A percentile compares a stretch with the other conserved stretches of the same genome.
These are phyloP conservation scores for Colostygia pectinataria DNA, from an alignment of 2,888 invertebrate species.

Conservation along the genomic window DNA sequence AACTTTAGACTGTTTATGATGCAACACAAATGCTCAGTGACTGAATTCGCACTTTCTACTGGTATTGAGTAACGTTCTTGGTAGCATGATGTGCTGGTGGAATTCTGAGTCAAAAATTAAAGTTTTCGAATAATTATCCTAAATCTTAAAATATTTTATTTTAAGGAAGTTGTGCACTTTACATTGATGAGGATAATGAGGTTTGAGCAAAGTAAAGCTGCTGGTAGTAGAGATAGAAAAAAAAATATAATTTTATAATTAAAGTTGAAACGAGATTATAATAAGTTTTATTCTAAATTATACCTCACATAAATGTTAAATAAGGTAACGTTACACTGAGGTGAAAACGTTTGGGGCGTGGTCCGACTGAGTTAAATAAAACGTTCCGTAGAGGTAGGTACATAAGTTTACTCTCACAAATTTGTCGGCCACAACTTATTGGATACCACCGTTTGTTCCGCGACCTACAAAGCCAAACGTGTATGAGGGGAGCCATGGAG, in stretches of 20 bases:
- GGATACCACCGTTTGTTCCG: slow-evolving; percentile 64
- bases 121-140: too few relatives aligned
- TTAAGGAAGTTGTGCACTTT: too few relatives aligned
- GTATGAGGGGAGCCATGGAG: slow-evolving; percentile 52
- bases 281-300: neutral
- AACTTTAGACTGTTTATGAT: slow-evolving; percentile 51
- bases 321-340: slow-evolving; percentile 5
- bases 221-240: too few relatives aligned
- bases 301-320: neutral
- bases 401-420: slow-evolving; percentile 53
- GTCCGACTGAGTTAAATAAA: slow-evolving; percentile 37
- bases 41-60: slow-evolving; percentile 70
- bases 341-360: slow-evolving; percentile 52
- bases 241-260: too few relatives aligned
- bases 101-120: slow-evolving; percentile 49
- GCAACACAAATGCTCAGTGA: slow-evolving; percentile 59
- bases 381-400: slow-evolving; percentile 38
- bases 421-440: slow-evolving; percentile 57
- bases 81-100: slow-evolving; percentile 46
- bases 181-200: too few relatives aligned
- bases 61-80: slow-evolving; percentile 64
- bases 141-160: too few relatives aligned
- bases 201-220: too few relatives aligned
- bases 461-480: slow-evolving; percentile 68
- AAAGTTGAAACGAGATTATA: neutral